Evolutionary conservation across 2,888 invertebrate species (phyloP).

Genomic region (Pachydiplax longipennis): DNA sequence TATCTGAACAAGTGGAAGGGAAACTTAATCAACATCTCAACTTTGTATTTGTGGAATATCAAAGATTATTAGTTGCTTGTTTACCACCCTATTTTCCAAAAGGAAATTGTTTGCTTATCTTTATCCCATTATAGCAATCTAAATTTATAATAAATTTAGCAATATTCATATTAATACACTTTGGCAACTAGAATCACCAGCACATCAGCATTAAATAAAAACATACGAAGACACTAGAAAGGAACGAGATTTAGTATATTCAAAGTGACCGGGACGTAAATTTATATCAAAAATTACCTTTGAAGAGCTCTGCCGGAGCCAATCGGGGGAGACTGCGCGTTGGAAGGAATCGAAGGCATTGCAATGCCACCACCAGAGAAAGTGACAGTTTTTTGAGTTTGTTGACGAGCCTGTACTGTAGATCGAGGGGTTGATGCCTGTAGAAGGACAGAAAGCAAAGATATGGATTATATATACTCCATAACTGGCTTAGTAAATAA

Average conservation of each 20-base stretch:
- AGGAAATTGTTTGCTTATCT: no score
- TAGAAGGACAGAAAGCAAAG: neutral
- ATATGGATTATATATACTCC: neutral
- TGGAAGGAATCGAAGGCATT: neutral
- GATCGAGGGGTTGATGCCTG: constrained; percentile 1
- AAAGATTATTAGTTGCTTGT: no score
- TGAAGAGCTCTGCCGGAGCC: neutral
- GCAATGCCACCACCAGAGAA: neutral
- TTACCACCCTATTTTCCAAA: no score
- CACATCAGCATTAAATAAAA: neutral
- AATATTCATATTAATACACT: neutral
- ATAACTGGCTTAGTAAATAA: no score
- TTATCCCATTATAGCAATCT: no score
- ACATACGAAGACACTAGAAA: no score
- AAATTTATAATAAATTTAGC: no score
- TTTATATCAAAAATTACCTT: neutral
- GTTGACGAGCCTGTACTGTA: neutral
- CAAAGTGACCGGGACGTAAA: no score
- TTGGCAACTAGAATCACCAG: neutral
- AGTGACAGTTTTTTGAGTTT: neutral
- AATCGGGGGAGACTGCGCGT: neutral
- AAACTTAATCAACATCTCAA: no score
- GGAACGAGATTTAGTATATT: no score
- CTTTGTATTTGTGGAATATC: no score
- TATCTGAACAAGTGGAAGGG: no score